Base-by-base conservation (phyloP, 1,140 invertebrate species). In the Physella acuta region DNA sequence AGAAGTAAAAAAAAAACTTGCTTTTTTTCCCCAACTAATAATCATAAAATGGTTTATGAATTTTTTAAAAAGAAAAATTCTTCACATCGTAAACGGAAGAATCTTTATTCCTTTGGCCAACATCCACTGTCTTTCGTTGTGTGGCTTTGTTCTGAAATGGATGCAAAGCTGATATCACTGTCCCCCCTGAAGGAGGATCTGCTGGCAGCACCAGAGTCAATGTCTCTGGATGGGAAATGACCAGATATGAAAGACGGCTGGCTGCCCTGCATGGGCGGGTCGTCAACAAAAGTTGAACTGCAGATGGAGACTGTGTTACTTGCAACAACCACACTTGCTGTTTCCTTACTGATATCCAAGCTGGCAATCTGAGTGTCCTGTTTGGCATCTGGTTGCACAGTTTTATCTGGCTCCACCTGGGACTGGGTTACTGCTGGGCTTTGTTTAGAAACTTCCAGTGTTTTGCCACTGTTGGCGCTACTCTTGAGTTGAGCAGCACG, bases 101-200 rank as follows among this genome's bases (percentile, higher is more conserved):
- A 58, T 5, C 4, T 34, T 58, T 14, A 58, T 20, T 58, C 44
- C 37, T 67, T 67, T 1, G 64, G 64, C 64, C 64, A 67, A 34
- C 51, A 58, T 2, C 51, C 64, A 34, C 66, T 68, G 30, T 68
- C 66, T 30, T 36, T 56, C 31, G 66, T 68, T 16, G 20, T 24
- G 3, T 59, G 37, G 34, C 66, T 68, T 4, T 68, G 55, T 8
- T 2, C 39, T 30, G 56, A 60, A 1, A 36, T 36, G 1, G 64
- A 67, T 26, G n/a, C 17, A n/a, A 67, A 37, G 24, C 64, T 67
- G 28, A 36, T 56, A 60, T 68, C 66, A 68, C 66, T 68, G 56
- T 68, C 66, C 39, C 31, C 36, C 20, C 66, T 26, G 28, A 44
- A 68, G 11, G 66, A 68, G 0, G 66, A 36, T 30, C 66, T 51